phyloP scores from a whole-genome alignment of 23 tunicate genomes.

The Halocynthia aurantium region DNA sequence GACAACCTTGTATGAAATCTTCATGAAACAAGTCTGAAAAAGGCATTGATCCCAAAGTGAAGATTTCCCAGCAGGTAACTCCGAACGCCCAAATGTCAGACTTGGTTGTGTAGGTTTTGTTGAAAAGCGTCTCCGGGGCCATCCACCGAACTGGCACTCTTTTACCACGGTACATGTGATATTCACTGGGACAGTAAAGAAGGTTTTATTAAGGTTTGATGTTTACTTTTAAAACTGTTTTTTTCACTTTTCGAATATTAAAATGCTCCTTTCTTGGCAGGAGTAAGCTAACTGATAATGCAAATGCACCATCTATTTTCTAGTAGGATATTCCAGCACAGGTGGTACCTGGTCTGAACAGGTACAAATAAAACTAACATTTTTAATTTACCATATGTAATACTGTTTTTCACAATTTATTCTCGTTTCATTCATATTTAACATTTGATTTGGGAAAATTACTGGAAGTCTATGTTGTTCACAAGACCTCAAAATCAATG shows the following conservation, averaged over 20 bases:
- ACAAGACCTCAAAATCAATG: no score
- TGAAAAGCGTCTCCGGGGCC: conserved; percentile 72
- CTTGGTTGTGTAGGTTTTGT: conserved; percentile 26
- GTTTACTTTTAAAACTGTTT: background rate
- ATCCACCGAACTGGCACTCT: conserved; percentile 80
- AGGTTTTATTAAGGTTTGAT: background rate
- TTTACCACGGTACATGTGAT: conserved; percentile 27
- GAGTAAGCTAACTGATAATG: background rate
- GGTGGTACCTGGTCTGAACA: background rate
- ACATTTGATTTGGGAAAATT: no score
- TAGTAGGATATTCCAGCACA: background rate
- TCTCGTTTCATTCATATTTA: no score
- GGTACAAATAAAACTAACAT: no score
- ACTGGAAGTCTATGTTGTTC: no score
- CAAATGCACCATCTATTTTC: background rate
- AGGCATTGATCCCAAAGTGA: conserved; percentile 65
- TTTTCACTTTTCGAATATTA: background rate
- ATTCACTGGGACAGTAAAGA: conserved; percentile 41
- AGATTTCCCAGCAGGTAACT: conserved; percentile 97
- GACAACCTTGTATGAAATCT: conserved; percentile 44
- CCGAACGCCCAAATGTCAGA: conserved; percentile 93
- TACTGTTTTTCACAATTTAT: no score
- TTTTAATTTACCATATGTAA: no score
- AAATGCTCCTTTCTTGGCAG: background rate
- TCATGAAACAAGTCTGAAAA: conserved; percentile 37